Conservation (phyloP, 2,797 vertebrate genomes). For the Pseudopleuronectes americanus region DNA sequence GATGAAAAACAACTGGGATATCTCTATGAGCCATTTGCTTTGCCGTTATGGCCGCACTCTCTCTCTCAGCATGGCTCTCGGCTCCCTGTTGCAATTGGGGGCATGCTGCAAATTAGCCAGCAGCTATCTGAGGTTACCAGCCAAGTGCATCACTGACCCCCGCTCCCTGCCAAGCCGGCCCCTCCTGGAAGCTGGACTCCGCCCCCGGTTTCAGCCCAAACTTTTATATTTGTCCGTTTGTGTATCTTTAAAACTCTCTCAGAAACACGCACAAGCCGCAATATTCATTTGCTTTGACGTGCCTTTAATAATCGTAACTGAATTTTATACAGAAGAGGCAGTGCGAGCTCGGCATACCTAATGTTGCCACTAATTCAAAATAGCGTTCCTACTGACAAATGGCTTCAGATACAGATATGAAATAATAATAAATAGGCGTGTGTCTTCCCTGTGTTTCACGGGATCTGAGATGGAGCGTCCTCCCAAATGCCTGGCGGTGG, state of each 20-base stretch:
- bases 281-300: conserved; percentile 44
- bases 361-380: conserved; percentile 54
- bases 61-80: conserved; percentile 65
- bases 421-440: conserved; percentile 60
- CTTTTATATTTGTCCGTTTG: conserved; percentile 37
- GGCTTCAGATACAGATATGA: conserved; percentile 40
- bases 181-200: conserved; percentile 32
- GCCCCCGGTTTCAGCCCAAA: conserved; percentile 32
- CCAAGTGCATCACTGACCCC: conserved; percentile 68
- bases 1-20: conserved; percentile 83
- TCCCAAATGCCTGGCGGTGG: conserved; percentile 13
- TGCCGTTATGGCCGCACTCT: conserved; percentile 68
- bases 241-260: conserved; percentile 14
- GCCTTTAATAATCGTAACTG: conserved; percentile 62
- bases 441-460: conserved; percentile 18
- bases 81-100: conserved; percentile 73
- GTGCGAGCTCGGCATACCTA: conserved; percentile 41
- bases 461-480: conserved; percentile 30
- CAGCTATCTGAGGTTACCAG: conserved; percentile 79
- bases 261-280: conserved; percentile 28
- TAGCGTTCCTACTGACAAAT: conserved; percentile 66
- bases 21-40: conserved; percentile 82
- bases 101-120: conserved; percentile 80
- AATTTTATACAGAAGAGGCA: conserved; percentile 50
- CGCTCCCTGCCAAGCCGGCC: conserved; percentile 58